These are phyloP conservation scores for Odontomyia ornata DNA, from an alignment of 2,888 invertebrate species.

Conservation along the genomic window DNA sequence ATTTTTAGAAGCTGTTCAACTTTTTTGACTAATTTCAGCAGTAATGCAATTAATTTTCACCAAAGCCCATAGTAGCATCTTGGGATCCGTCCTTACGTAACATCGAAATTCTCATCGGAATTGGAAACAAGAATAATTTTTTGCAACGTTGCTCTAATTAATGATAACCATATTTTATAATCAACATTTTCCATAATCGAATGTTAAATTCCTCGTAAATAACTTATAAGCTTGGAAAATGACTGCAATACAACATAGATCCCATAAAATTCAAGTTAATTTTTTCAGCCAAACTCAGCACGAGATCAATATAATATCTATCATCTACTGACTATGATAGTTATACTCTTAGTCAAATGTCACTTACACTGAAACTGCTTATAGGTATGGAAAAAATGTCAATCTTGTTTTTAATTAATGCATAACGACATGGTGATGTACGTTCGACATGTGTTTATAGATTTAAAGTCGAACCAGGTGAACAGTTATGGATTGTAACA, in stretches of 20 bases:
- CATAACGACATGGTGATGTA: slow-evolving; percentile 39
- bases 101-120: too few species aligned
- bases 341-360: slow-evolving; percentile 24
- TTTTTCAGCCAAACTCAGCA: slow-evolving; percentile 17
- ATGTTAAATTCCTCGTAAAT: not conserved
- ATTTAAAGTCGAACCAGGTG: slow-evolving; percentile 10
- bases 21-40: too few species aligned
- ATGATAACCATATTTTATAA: not conserved
- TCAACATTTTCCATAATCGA: slow-evolving; percentile 6
- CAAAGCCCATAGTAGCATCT: too few species aligned
- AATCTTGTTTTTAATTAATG: slow-evolving; percentile 43
- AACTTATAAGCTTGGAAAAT: not conserved
- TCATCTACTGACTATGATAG: not conserved
- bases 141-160: slow-evolving; percentile 9
- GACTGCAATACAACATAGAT: not conserved
- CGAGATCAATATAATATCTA: slow-evolving; percentile 15
- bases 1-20: too few species aligned
- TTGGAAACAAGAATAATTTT: not conserved
- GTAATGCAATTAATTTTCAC: too few species aligned
- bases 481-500: slow-evolving; percentile 36
- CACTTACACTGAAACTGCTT: slow-evolving; percentile 1
- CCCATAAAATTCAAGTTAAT: not conserved
- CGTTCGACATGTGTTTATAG: slow-evolving; percentile 33
- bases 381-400: slow-evolving; percentile 32
- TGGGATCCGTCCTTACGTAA: too few species aligned